Percentiles rank a stretch among this genome's conserved stretches.
phyloP scores from a whole-genome alignment of 2,888 invertebrate genomes.

The Gibbula magus region DNA sequence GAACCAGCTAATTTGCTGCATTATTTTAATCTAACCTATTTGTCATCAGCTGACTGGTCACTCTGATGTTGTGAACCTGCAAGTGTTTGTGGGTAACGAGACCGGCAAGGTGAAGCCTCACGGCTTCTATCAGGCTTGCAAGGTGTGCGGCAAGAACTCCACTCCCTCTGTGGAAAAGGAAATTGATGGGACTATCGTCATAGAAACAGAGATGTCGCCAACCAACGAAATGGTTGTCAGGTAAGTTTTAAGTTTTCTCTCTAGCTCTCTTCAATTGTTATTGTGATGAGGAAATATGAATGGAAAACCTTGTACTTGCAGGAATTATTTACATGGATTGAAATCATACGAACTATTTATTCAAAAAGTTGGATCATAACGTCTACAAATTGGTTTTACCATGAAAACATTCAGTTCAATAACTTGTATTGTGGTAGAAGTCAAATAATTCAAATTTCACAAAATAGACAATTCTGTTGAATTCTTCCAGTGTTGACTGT shows the following conservation, averaged over 20 bases:
- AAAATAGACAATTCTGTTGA: no score
- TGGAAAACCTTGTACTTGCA: no score
- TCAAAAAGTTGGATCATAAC: no score
- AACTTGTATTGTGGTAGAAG: no score
- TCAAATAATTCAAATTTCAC: no score
- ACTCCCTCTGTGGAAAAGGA: conserved; percentile 92
- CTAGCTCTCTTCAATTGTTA: neutral
- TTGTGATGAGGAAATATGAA: no score
- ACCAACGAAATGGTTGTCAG: conserved; percentile 92
- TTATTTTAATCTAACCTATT: no score
- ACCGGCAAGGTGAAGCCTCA: conserved; percentile 93
- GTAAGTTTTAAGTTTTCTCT: conserved; percentile 55
- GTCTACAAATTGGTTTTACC: no score
- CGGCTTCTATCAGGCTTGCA: conserved; percentile 97
- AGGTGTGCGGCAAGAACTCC: conserved; percentile 96
- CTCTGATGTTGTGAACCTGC: conserved; percentile 88
- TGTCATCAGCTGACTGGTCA: conserved; percentile 85
- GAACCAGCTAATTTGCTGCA: no score
- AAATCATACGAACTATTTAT: no score
- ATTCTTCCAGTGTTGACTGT: conserved; percentile 86
- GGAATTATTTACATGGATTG: no score
- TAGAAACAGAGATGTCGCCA: conserved; percentile 93
- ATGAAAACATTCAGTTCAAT: no score
- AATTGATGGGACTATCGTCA: conserved; percentile 94
- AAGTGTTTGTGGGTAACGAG: conserved; percentile 95